These are phyloP conservation scores for Microtus pennsylvanicus DNA, from an alignment of 2,113 vertebrate genomes.

Conservation along the genomic window DNA sequence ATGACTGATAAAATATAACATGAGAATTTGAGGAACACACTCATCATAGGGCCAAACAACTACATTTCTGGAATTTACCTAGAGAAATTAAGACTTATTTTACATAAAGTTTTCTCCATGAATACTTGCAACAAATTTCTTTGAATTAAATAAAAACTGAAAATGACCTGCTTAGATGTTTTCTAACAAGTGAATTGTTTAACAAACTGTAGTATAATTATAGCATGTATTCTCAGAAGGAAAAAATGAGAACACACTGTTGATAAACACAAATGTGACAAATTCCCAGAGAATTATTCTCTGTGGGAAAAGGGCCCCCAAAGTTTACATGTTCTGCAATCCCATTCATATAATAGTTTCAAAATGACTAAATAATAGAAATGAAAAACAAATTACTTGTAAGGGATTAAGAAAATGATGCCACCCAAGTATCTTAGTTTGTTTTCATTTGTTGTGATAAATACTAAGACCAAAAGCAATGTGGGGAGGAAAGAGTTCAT, in stretches of 20 bases:
- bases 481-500: not conserved
- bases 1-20: not conserved
- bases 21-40: not conserved
- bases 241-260: not conserved
- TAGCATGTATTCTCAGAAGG: not conserved
- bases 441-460: not conserved
- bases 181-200: not conserved
- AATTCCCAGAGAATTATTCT: constrained; percentile 1
- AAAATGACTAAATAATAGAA: constrained; percentile 15
- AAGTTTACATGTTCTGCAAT: not conserved
- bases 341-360: not conserved
- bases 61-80: not conserved
- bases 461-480: not conserved
- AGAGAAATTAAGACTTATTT: not conserved
- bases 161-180: not conserved
- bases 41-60: not conserved
- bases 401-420: not conserved
- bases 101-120: not conserved
- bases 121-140: not conserved
- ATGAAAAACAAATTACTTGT: not conserved
- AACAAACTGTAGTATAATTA: not conserved
- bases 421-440: not conserved
- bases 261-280: not conserved
- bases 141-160: not conserved
- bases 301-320: not conserved